Evolutionary conservation across 2,888 invertebrate species (phyloP), one percentile per base, ranked within the genome.

Genomic region (Megastigmus dorsalis): DNA sequence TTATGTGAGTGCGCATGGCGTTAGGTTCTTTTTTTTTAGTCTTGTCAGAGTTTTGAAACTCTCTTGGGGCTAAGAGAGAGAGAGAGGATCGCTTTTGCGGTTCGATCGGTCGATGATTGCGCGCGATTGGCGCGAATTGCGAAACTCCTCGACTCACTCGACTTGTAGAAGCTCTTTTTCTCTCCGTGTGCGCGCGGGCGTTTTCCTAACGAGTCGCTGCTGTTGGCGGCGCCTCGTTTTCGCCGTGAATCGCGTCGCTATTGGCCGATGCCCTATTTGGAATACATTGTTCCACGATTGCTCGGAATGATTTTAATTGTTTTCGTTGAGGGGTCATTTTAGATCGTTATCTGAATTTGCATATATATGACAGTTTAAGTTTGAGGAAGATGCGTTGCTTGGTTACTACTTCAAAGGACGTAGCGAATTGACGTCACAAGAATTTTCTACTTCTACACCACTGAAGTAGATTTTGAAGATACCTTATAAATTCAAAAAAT

Each of bases 41-140:
- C n/a, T n/a, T n/a, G n/a, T n/a, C n/a, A n/a, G 15, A 15, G 43
- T 10, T 26, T 28, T 7, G 54, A 54, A 54, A 30, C 23, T 41
- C 26, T n/a, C n/a, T n/a, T n/a, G n/a, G n/a, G n/a, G n/a, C n/a
- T n/a, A n/a, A n/a, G n/a, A n/a, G n/a, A n/a, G n/a, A n/a, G n/a
- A n/a, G n/a, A n/a, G 18, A 20, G 13, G 41, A 57, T 38, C 3
- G 54, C 54, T 41, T 41, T 57, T 57, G 57, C 41, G 57, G 57
- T 26, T 57, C 26, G 57, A 57, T 57, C 57, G 13, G 3, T 26
- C 57, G 41, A 57, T 41, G 57, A 57, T 57, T 41, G 57, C 38
- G 41, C 57, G 57, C 38, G 30, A 54, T 15, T n/a, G 26, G 3
- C 28, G n/a, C 10, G 2, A 26, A 7, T 57, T 41, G 57, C 57